Conservation (phyloP, 2,888 invertebrate genomes). For the Dicyrtomina minuta region DNA sequence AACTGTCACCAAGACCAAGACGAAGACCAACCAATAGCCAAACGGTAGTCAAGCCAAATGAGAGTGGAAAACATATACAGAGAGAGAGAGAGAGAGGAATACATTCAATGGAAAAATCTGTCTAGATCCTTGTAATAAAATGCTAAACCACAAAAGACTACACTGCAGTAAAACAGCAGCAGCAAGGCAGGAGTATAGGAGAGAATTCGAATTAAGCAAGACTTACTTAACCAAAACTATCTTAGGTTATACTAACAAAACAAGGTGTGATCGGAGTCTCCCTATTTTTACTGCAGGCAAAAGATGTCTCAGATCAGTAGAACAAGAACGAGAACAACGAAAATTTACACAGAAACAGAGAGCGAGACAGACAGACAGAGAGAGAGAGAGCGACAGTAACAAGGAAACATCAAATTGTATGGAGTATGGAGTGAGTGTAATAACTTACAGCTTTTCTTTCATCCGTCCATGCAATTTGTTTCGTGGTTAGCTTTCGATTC, state of each 20-base stretch:
- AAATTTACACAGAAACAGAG: background rate
- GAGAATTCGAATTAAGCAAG: too few species aligned
- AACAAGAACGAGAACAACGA: too few species aligned
- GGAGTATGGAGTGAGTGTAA: too few species aligned
- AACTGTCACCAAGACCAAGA: background rate
- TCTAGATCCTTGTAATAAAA: too few species aligned
- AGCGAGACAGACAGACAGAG: background rate
- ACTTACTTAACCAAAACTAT: too few species aligned
- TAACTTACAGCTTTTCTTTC: conserved; percentile 51
- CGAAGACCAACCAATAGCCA: background rate
- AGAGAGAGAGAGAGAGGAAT: background rate
- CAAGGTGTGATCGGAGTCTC: too few species aligned
- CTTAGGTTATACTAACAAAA: too few species aligned
- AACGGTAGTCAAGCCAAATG: background rate
- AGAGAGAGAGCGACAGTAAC: background rate
- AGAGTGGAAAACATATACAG: too few species aligned
- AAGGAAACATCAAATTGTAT: background rate
- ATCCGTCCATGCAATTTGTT: conserved; percentile 50
- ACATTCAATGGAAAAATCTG: too few species aligned
- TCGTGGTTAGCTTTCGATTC: conserved; percentile 47
- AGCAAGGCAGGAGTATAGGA: background rate
- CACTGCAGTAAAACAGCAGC: background rate
- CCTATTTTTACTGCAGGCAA: too few species aligned
- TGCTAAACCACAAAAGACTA: too few species aligned
- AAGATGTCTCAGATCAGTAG: too few species aligned